These are phyloP conservation scores for Trididemnum nubilum DNA, from an alignment of 23 tunicate species.

Conservation along the genomic window DNA sequence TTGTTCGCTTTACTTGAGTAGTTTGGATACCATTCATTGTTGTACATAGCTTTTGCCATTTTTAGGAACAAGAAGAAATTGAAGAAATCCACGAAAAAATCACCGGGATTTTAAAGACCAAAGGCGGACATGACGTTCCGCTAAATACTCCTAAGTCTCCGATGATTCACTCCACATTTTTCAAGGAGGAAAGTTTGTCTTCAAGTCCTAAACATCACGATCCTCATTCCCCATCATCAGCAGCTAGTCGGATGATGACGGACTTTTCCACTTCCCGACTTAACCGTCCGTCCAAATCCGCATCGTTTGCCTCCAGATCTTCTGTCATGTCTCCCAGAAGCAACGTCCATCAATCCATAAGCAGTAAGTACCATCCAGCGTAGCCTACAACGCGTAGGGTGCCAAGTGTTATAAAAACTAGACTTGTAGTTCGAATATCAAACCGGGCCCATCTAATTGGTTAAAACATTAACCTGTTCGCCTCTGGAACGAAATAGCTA, in stretches of 20 bases:
- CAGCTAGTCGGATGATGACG: background rate
- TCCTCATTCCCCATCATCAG: background rate
- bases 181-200: background rate
- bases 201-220: slow-evolving; percentile 2
- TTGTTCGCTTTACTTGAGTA: no score
- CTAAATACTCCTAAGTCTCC: slow-evolving; percentile 40
- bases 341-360: slow-evolving; percentile 14
- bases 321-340: slow-evolving; percentile 28
- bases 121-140: slow-evolving; percentile 12
- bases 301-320: slow-evolving; percentile 34
- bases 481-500: no score
- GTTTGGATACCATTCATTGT: no score
- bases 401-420: no score
- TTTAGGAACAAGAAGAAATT: background rate
- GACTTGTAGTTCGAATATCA: no score
- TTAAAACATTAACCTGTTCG: no score
- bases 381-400: no score
- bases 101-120: background rate
- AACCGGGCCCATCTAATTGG: no score
- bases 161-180: background rate
- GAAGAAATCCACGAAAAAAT: background rate
- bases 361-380: slow-evolving; percentile 21
- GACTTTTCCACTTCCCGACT: background rate
- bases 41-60: no score
- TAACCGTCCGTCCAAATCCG: slow-evolving; percentile 37